Base-by-base conservation (phyloP, 2,888 invertebrate species). In the Melieria crassipennis region DNA sequence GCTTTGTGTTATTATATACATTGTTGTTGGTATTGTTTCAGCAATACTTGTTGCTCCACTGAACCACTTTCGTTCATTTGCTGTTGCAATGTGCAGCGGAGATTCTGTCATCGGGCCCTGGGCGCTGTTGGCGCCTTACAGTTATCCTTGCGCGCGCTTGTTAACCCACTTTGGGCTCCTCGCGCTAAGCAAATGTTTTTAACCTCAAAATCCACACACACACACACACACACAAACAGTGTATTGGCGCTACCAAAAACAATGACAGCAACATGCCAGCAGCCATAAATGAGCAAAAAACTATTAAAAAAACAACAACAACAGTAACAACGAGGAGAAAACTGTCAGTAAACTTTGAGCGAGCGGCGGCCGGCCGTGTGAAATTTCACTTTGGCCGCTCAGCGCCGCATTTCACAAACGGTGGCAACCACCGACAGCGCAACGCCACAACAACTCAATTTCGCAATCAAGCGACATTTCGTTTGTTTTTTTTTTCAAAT, bases 121-220 rank as follows among this genome's bases (percentile, higher is more conserved):
- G 3, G 50, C 11, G 2, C 9, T 50, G 50, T 2, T 9, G 9
- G 50, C 11, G 11, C 11, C 10, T 50, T 50, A 2, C 50, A 50
- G 50, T 10, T 52, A 52, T 52, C 52, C 52, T 52, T 52, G 52
- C 13, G 52, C 52, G 11, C 52, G 13, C 52, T 52, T 52, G 52
- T 52, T 52, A 52, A 52, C 52, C 52, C 13, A 52, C 6, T n/a
- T 52, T 52, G 13, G 52, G 30, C 2, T 0, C 30, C 2, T 30
- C 30, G 11, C n/a, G 52, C 52, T 52, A 52, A 52, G n/a, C 52
- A 52, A 52, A 52, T 52, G 52, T 52, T 52, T 52, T 52, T 52
- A 52, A 52, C 52, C 52, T 52, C 52, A 52, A 52, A 52, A 52
- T 52, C 11, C 52, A 52, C 52, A 52, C 52, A 50, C 50, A 52